Conservation (phyloP, 2,888 invertebrate species). For the Epiblema foenella region DNA sequence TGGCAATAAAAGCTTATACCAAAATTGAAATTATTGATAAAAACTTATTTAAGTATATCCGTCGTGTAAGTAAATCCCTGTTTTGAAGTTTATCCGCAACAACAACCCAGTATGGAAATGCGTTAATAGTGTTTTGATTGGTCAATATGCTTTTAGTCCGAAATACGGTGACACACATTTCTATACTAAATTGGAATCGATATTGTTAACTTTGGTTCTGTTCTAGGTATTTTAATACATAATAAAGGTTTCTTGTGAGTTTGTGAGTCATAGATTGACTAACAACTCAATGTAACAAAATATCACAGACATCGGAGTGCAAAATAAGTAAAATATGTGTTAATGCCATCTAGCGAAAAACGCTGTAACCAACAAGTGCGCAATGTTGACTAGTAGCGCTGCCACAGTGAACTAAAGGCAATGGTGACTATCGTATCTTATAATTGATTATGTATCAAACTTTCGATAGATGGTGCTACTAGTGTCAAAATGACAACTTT, state of each 20-base stretch:
- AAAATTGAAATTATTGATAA: too few species aligned
- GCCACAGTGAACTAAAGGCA: too few species aligned
- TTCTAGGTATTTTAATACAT: neutral
- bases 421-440: neutral
- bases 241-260: neutral
- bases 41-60: too few species aligned
- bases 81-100: slow-evolving; percentile 27
- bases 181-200: slow-evolving; percentile 11
- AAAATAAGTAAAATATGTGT: neutral
- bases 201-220: slow-evolving; percentile 5
- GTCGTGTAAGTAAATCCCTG: neutral
- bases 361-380: neutral
- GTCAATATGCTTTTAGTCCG: slow-evolving; percentile 24
- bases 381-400: neutral
- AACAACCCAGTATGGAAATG: slow-evolving; percentile 24
- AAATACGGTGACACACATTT: slow-evolving; percentile 31
- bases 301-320: too few species aligned
- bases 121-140: slow-evolving; percentile 25
- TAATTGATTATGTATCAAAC: slow-evolving; percentile 27
- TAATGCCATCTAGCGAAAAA: slow-evolving; percentile 19
- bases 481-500: slow-evolving; percentile 40
- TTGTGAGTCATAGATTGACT: slow-evolving; percentile 2
- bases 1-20: too few species aligned
- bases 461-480: slow-evolving; percentile 53
- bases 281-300: neutral